Percentiles rank a stretch among this genome's conserved stretches.
Evolutionary conservation across 2,113 vertebrate genomes (phyloP).

Genomic region (Hemiscyllium ocellatum): DNA sequence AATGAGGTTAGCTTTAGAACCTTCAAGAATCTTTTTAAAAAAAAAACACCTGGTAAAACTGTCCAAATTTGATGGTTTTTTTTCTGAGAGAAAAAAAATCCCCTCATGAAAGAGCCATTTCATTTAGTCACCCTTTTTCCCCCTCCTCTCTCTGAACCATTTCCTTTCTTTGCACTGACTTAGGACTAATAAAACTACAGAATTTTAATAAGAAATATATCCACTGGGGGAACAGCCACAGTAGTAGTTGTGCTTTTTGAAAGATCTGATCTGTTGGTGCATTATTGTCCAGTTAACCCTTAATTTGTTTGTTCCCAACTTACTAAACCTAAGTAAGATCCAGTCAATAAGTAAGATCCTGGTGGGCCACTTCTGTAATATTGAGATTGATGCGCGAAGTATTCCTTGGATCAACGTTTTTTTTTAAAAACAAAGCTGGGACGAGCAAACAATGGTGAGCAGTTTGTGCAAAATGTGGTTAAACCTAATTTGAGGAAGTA

Average conservation of each 20-base stretch:
- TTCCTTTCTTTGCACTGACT: constrained; percentile 53
- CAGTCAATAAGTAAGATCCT: background rate
- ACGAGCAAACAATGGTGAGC: background rate
- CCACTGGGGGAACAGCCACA: background rate
- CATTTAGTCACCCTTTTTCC: constrained; percentile 43
- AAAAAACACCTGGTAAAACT: background rate
- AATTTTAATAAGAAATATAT: background rate
- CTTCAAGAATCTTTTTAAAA: constrained; percentile 7
- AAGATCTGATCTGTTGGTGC: background rate
- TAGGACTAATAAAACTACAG: constrained; percentile 40
- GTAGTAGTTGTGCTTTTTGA: background rate
- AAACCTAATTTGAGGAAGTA: background rate
- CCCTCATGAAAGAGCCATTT: constrained; percentile 55
- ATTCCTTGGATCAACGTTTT: background rate
- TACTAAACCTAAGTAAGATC: background rate
- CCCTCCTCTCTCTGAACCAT: constrained; percentile 45
- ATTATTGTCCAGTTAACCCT: background rate
- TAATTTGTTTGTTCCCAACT: too few species aligned
- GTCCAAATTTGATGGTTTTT: background rate
- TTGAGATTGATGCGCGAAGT: background rate
- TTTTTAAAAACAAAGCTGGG: background rate
- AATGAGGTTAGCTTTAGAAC: background rate
- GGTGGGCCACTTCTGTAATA: background rate
- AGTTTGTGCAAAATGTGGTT: background rate
- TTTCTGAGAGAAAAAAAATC: background rate